phyloP scores from a whole-genome alignment of 2,888 invertebrate species.

The Sussaba pulchella region DNA sequence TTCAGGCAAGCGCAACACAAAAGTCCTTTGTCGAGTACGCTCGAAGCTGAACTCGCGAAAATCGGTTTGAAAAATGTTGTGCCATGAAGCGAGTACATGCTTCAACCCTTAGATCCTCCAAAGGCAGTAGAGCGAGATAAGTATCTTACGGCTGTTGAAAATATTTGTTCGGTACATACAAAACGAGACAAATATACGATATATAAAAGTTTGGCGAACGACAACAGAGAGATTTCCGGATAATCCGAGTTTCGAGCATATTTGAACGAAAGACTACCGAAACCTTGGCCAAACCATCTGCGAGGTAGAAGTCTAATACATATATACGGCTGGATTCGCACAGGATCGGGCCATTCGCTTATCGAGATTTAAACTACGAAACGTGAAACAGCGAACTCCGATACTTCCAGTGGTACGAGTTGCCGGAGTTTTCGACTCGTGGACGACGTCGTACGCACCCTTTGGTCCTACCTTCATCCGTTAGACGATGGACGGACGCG shows the following conservation, averaged over 20 bases:
- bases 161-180: constrained; percentile 7
- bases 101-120: neutral
- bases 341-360: neutral
- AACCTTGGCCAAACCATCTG: neutral
- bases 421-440: too few species aligned
- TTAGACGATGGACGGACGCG: too few species aligned
- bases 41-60: neutral
- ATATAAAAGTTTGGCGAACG: neutral
- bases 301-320: neutral
- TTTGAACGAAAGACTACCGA: neutral
- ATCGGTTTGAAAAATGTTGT: neutral
- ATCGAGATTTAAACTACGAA: neutral
- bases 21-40: neutral
- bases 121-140: constrained; percentile 11
- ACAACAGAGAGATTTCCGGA: constrained; percentile 4
- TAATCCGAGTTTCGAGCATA: neutral
- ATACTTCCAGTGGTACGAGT: too few species aligned
- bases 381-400: too few species aligned
- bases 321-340: too few species aligned
- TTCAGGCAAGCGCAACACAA: neutral
- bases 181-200: neutral
- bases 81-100: neutral
- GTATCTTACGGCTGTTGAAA: constrained; percentile 7
- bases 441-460: too few species aligned
- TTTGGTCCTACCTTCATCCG: too few species aligned